Evolutionary conservation across 2,888 invertebrate genomes (phyloP).

Genomic region (Colletes collaris): DNA sequence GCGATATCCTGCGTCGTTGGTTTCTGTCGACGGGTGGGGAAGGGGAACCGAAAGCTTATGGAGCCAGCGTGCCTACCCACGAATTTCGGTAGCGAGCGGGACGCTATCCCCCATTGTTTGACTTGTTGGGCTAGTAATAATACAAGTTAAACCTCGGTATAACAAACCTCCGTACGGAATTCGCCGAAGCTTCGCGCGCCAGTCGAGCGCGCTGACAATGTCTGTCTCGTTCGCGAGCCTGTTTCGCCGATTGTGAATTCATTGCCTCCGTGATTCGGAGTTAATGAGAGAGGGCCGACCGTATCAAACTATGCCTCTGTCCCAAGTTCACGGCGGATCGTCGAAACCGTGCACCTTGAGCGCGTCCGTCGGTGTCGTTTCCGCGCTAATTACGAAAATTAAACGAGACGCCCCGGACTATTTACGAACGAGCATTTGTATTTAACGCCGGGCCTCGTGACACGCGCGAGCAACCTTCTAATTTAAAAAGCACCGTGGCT

Average conservation of each 20-base stretch:
- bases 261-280: constrained; percentile 42
- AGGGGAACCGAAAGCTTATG: constrained; percentile 34
- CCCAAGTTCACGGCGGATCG: constrained; percentile 8
- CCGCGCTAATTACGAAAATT: constrained; percentile 43
- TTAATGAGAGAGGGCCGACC: constrained; percentile 24
- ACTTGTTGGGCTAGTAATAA: constrained; percentile 67
- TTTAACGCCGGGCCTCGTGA: constrained; percentile 31
- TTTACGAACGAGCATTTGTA: constrained; percentile 32
- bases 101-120: constrained; percentile 57
- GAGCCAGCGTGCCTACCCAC: constrained; percentile 52
- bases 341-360: constrained; percentile 19
- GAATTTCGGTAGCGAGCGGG: constrained; percentile 54
- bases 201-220: constrained; percentile 52
- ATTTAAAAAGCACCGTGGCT: not conserved
- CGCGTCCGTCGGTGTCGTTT: constrained; percentile 8
- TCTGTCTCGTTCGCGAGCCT: constrained; percentile 43
- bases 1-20: constrained; percentile 56
- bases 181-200: constrained; percentile 49
- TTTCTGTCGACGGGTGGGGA: constrained; percentile 15
- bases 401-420: constrained; percentile 36
- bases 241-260: constrained; percentile 52
- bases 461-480: constrained; percentile 25
- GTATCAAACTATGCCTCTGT: constrained; percentile 4
- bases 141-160: constrained; percentile 64
- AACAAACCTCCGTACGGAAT: constrained; percentile 63